Evolutionary conservation across 1,140 invertebrate species (phyloP), one percentile per base, ranked within the genome.

Genomic region (Drosophila kikkawai): DNA sequence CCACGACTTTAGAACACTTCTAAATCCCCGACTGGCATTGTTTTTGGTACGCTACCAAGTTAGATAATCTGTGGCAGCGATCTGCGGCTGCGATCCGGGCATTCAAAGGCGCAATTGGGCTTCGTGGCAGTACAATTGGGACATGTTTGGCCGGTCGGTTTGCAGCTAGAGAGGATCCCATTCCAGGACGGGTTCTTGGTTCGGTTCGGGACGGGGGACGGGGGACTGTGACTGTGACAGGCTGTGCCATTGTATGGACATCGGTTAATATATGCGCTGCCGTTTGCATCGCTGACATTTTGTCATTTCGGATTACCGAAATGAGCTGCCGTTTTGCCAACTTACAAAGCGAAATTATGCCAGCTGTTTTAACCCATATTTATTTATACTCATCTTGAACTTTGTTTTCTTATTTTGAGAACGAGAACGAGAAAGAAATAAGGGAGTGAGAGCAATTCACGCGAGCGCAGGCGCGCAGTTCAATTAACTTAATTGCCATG

Each of bases 401-500:
- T 44, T 36, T 26, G 0, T 22, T 22, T 58, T 34, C 2, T 45
- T 17, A 8, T 13, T 57, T 53, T 22, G 17, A 44, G 26, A 56
- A 17, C 9, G 9, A 34, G 22, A 56, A 26, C 15, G 1, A 13
- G 8, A 15, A 11, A 1, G 34, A 22, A 39, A n/a, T 3, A 26
- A 19, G 60, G 32, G 41, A 47, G 65, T 64, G 22, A 51, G 70
- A 22, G 32, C 69, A 82, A 81, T 91, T 91, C 77, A 91, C 86
- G 82, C 87, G 75, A 83, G 74, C 76, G 65, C 76, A 77, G 85
- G 82, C 81, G 88, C 84, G 86, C 86, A 82, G 91, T 85, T 92
- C 86, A 91, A 92, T 92, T 92, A 92, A 92, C 78, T 92, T 92
- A 92, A 92, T 92, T 91, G 91, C 86, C 91, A 91, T 92, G 91